A percentile compares a stretch with the other conserved stretches of the same genome.
Conservation (phyloP, 2,113 vertebrate species). For the Oncorhynchus clarkii region DNA sequence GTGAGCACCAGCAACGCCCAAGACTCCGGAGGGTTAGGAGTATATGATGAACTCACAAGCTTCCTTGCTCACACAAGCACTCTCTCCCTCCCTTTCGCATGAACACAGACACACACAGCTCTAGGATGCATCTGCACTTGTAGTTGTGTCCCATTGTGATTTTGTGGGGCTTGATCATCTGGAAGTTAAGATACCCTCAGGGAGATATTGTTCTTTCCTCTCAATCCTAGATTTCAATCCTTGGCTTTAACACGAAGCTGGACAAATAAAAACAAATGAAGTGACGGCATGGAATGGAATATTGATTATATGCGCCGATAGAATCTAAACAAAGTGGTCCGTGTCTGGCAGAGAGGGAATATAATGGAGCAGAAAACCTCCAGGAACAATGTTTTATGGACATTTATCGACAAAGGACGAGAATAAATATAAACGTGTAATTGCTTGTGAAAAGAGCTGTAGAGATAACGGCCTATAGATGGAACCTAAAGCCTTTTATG, state of each 20-base stretch:
- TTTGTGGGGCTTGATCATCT: neutral
- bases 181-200: neutral
- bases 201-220: neutral
- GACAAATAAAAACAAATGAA: conserved; percentile 26
- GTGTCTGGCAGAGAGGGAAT: conserved; percentile 1
- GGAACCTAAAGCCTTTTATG: conserved; percentile 6
- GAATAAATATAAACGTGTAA: conserved; percentile 8
- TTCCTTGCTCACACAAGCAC: neutral
- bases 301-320: neutral
- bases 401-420: conserved; percentile 34
- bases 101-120: conserved; percentile 19
- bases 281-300: conserved; percentile 13
- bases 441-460: conserved; percentile 31
- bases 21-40: conserved; percentile 5
- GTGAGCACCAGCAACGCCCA: conserved; percentile 26
- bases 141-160: neutral
- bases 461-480: conserved; percentile 16
- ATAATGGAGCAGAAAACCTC: conserved; percentile 29
- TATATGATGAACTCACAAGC: neutral
- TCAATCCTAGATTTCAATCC: neutral
- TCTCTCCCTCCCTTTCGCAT: neutral
- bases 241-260: neutral
- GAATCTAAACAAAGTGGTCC: conserved; percentile 13
- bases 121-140: neutral
- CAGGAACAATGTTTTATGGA: conserved; percentile 15